These are phyloP conservation scores for Eucriotettix oculatus DNA, from an alignment of 2,888 invertebrate genomes.

Conservation along the genomic window DNA sequence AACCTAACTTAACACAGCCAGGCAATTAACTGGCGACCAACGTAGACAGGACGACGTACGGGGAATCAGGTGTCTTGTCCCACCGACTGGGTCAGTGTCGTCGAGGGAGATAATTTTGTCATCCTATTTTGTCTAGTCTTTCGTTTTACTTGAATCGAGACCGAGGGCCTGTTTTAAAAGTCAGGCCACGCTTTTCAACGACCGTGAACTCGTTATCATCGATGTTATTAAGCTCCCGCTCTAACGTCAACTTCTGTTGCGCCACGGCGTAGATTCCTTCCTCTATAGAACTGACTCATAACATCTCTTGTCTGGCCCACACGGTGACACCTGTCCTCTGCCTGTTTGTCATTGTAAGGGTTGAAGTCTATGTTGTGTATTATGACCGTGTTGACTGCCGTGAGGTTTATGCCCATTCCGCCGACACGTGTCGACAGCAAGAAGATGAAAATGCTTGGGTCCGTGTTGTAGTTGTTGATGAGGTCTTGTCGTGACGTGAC, in stretches of 20 bases:
- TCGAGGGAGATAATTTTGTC: too few relatives aligned
- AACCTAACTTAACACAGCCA: too few relatives aligned
- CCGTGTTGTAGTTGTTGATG: conserved; percentile 74
- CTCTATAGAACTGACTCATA: conserved; percentile 76
- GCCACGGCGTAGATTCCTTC: conserved; percentile 84
- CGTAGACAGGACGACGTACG: too few relatives aligned
- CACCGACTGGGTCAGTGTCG: too few relatives aligned
- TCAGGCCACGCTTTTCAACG: background rate
- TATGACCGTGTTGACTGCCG: conserved; percentile 86
- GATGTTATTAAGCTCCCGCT: conserved; percentile 62
- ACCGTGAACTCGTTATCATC: conserved; percentile 22
- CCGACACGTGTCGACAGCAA: conserved; percentile 86
- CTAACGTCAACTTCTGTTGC: conserved; percentile 78
- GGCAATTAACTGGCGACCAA: too few relatives aligned
- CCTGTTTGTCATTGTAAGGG: conserved; percentile 96
- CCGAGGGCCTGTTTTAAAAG: background rate
- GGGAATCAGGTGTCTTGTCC: too few relatives aligned
- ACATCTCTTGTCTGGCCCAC: conserved; percentile 43
- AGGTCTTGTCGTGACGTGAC: conserved; percentile 72
- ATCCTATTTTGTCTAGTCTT: too few relatives aligned
- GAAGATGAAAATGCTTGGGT: conserved; percentile 70
- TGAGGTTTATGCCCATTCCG: conserved; percentile 88
- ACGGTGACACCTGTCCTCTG: conserved; percentile 69
- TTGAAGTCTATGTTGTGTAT: conserved; percentile 97
- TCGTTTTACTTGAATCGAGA: background rate